phyloP scores from a whole-genome alignment of 64 coral and sea anemone species.

The Porites lutea region DNA sequence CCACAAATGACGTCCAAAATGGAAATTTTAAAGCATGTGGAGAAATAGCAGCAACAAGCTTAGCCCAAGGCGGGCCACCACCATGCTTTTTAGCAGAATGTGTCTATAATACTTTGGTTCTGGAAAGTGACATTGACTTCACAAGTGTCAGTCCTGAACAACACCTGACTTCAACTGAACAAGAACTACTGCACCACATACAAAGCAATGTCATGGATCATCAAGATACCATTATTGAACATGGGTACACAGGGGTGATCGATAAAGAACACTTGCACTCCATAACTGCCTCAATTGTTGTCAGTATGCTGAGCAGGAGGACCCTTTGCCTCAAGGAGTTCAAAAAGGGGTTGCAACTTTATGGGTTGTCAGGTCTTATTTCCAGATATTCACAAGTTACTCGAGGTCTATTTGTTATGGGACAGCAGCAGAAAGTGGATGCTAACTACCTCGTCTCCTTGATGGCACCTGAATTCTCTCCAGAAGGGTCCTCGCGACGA shows the following conservation, averaged over 20 bases:
- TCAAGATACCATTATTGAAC: neutral
- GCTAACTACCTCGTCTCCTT: slow-evolving; percentile 62
- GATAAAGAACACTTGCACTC: neutral
- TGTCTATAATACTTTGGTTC: slow-evolving; percentile 37
- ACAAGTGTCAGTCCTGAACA: neutral
- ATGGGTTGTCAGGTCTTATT: slow-evolving; percentile 19
- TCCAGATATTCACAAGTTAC: slow-evolving; percentile 3
- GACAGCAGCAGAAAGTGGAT: slow-evolving; percentile 18
- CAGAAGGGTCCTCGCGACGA: slow-evolving; percentile 2
- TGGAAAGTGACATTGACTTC: slow-evolving; percentile 21
- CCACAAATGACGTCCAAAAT: slow-evolving; percentile 39
- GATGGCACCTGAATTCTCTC: slow-evolving; percentile 33
- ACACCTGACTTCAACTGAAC: slow-evolving; percentile 26
- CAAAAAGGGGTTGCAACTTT: slow-evolving; percentile 23
- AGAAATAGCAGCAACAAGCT: slow-evolving; percentile 36
- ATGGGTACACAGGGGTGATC: slow-evolving; percentile 8
- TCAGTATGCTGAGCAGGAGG: slow-evolving; percentile 32
- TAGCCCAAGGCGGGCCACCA: slow-evolving; percentile 38
- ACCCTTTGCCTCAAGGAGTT: slow-evolving; percentile 1
- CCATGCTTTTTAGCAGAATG: slow-evolving; percentile 37
- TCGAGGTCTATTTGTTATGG: slow-evolving; percentile 17
- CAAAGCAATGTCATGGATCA: neutral
- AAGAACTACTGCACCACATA: neutral
- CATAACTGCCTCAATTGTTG: slow-evolving; percentile 17
- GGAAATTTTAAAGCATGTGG: slow-evolving; percentile 24